Evolutionary conservation across 2,888 invertebrate species (phyloP).

Genomic region (Volucella zonaria): DNA sequence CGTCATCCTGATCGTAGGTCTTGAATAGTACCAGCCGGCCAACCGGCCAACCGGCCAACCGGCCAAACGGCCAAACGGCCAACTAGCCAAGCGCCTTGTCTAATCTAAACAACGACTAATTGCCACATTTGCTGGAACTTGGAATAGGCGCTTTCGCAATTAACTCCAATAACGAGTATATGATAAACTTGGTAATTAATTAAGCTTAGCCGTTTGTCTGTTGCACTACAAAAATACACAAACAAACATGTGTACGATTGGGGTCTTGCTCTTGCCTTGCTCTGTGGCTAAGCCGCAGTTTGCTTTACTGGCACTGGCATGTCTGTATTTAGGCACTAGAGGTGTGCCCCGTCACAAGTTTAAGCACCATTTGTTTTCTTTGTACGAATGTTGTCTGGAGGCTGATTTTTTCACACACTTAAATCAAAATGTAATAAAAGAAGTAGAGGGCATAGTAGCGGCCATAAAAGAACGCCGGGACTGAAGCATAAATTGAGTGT

Average conservation of each 20-base stretch:
- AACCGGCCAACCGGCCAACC: conserved; percentile 49
- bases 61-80: conserved; percentile 49
- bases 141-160: conserved; percentile 73
- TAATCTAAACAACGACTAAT: conserved; percentile 74
- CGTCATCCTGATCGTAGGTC: conserved; percentile 42
- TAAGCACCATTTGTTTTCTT: conserved; percentile 65
- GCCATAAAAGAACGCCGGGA: no score
- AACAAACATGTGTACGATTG: conserved; percentile 48
- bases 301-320: conserved; percentile 58
- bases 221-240: conserved; percentile 41
- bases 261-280: neutral
- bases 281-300: conserved; percentile 26
- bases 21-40: conserved; percentile 43
- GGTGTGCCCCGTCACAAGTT: conserved; percentile 63
- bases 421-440: no score
- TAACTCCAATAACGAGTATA: conserved; percentile 74
- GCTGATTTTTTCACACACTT: conserved; percentile 9
- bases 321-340: conserved; percentile 68
- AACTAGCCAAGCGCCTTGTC: conserved; percentile 65
- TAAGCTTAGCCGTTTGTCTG: conserved; percentile 66
- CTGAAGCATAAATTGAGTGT: no score
- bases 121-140: conserved; percentile 72
- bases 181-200: conserved; percentile 74
- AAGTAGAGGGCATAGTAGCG: no score
- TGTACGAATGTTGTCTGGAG: conserved; percentile 22